Base-by-base conservation (phyloP, 2,113 vertebrate species). In the Tupaia tana region DNA sequence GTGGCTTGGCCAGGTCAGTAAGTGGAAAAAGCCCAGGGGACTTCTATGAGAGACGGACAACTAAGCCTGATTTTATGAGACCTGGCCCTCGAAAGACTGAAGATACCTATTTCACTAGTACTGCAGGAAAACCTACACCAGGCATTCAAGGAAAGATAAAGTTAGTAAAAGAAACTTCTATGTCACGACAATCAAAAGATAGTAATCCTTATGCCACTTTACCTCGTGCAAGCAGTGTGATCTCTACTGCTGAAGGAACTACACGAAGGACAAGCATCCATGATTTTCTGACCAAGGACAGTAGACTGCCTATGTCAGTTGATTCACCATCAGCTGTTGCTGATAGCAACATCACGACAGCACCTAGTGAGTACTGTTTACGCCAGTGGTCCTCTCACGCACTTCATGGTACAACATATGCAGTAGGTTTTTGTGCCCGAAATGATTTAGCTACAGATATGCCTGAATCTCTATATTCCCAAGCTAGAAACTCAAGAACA, bases 261-360 rank as follows among this genome's bases (percentile, higher is more conserved):
- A 99, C 99, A 1, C 99, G 99, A 86, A 99, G 99, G 97, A 99
- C 99, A 82, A 99, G 99, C 98, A 99, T 99, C 98, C 99, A 99
- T 66, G 99, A 99, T 96, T 99, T 99, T 98, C 98, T 99, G 97
- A 99, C 99, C 66, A 99, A 99, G 98, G 99, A 99, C 98, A 98
- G 94, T 98, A 99, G 99, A 79, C 98, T 98, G 16, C 99, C 99
- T 3, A 97, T 99, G 58, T 99, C 99, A 1, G 98, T 99, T 78
- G 99, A 99, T 88, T 96, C 98, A 12, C 96, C 98, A 52, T 98
- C 98, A 10, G 71, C 98, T 95, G 96, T 98, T 93, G 90, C 98
- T 93, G 98, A 98, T 95, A 97, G 98, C 66, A 98, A 93, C 84
- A 80, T 97, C 97, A 98, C 98, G 95, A 95, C 98, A 63, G 82